Conservation (phyloP, 2,888 invertebrate species). For the Eupsilia transversa region DNA sequence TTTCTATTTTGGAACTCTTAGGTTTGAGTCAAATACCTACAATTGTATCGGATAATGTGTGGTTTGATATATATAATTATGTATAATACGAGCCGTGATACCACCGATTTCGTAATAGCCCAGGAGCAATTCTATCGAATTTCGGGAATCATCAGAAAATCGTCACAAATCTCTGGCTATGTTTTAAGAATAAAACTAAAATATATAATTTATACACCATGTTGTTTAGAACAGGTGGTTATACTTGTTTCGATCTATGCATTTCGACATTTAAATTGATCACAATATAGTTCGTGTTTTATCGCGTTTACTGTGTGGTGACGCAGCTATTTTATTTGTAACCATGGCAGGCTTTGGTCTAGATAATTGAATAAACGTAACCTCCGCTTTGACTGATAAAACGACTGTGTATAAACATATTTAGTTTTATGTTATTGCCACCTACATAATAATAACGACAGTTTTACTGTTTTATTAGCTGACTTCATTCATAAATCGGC, state of each 20-base stretch:
- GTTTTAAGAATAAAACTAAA: neutral
- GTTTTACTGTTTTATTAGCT: neutral
- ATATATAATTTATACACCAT: neutral
- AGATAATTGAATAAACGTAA: slow-evolving; percentile 46
- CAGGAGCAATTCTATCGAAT: neutral
- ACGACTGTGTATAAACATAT: slow-evolving; percentile 10
- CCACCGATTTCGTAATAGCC: neutral
- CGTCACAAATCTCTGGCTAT: no score
- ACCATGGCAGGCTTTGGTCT: slow-evolving; percentile 41
- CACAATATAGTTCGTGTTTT: slow-evolving; percentile 42
- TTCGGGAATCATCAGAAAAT: neutral
- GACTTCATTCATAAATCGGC: neutral
- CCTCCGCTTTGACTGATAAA: slow-evolving; percentile 52
- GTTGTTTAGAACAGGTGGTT: neutral
- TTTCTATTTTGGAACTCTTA: neutral
- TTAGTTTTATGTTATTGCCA: slow-evolving; percentile 34
- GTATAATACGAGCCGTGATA: neutral
- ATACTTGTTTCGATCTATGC: neutral
- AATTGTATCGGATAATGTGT: neutral
- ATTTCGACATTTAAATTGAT: slow-evolving; percentile 30
- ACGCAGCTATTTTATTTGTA: slow-evolving; percentile 38
- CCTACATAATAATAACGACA: neutral
- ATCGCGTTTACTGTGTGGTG: slow-evolving; percentile 39
- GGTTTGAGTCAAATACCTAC: no score
- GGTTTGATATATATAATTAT: neutral